Base-by-base conservation (phyloP, 1,140 invertebrate genomes). In the Zaprionus ghesquierei region DNA sequence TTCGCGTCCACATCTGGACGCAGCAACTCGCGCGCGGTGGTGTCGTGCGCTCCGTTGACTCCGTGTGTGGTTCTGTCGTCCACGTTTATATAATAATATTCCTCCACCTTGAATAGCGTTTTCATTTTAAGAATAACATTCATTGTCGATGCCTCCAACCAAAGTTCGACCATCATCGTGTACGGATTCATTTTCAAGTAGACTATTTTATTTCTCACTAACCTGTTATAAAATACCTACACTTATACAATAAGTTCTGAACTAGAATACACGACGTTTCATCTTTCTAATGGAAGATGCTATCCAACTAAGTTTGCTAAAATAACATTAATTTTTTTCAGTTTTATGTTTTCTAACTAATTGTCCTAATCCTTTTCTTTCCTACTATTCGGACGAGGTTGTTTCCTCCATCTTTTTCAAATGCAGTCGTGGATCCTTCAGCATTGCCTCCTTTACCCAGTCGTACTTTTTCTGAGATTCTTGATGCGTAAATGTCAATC, bases 381-480 rank as follows among this genome's bases (percentile, higher is more conserved):
- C n/a, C n/a, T n/a, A n/a, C 35, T 41, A 15, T 41, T 41, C 6
- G 2, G 72, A 62, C 10, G 31, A 20, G 8, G 33, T 61, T 0
- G 41, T 58, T 0, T 62, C 69, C 10, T 77, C 69, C 1, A 71
- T 63, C 33, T 15, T 35, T 22, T 61, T 77, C 0, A 92, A 53
- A 46, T 86, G 82, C 3, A 92, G 53, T 5, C 91, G 72, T 10
- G 55, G 10, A 55, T 92, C 91, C 35, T 76, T 79, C 2, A 76
- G 53, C 44, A 92, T 56, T 0, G 85, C 78, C 8, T 62, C 72
- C 27, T 91, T 92, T 0, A 92, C 89, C 15, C 66, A 55, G 25
- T 91, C 91, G 51, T 91, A 92, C 44, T 92, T 92, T 22, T 90
- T 89, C 13, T 92, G 79, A 1, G 91, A 87, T 31, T 91, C 85